Conservation (phyloP, 2,113 vertebrate genomes). For the Eudyptes chrysolophus region DNA sequence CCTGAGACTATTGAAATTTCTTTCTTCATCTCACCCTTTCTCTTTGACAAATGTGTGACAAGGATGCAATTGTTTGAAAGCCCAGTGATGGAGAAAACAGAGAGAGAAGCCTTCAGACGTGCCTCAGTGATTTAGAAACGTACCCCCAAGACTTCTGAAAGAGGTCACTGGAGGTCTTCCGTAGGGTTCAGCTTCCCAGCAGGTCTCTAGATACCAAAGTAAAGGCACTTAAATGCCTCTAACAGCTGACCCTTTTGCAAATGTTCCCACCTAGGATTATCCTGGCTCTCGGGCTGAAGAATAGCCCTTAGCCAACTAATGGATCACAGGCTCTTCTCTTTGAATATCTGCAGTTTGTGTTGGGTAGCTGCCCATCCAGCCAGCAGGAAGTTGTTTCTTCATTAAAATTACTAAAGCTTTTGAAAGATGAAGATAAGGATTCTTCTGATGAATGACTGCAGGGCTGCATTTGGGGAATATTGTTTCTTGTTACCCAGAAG, state of each 20-base stretch:
- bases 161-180: conserved; percentile 44
- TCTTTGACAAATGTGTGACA: conserved; percentile 54
- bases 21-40: conserved; percentile 57
- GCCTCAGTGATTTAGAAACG: conserved; percentile 50
- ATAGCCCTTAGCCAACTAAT: not conserved
- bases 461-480: not conserved
- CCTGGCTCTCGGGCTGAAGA: not conserved
- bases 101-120: conserved; percentile 1
- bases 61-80: conserved; percentile 53
- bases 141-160: conserved; percentile 33
- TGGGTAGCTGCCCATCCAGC: not conserved
- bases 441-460: conserved; percentile 24
- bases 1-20: conserved; percentile 46
- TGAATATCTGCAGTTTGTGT: not conserved
- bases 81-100: conserved; percentile 13
- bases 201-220: not conserved
- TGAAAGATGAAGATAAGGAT: not conserved
- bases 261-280: conserved; percentile 58
- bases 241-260: conserved; percentile 29
- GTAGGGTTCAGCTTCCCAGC: conserved; percentile 43
- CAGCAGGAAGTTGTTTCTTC: conserved; percentile 43
- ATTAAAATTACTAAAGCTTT: conserved; percentile 35
- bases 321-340: not conserved
- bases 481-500: conserved; percentile 2
- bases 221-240: conserved; percentile 48